phyloP scores from a whole-genome alignment of 2,797 vertebrate species.

The Eremophila alpestris region DNA sequence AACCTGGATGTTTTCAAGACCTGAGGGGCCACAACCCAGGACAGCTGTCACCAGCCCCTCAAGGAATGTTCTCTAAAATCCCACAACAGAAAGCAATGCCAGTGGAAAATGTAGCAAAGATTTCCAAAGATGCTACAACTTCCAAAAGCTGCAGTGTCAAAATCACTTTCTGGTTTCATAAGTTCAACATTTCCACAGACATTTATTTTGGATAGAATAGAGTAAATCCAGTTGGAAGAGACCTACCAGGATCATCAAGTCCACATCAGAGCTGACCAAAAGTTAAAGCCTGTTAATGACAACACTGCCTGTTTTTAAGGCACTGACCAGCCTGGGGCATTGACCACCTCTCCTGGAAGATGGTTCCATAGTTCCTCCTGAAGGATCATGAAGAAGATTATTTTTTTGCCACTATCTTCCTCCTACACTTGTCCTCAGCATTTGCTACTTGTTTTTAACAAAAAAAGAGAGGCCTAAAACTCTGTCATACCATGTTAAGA shows the following conservation, averaged over 20 bases:
- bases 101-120: neutral
- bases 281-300: neutral
- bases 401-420: neutral
- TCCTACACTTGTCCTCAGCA: neutral
- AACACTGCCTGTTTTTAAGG: neutral
- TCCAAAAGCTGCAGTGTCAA: neutral
- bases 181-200: neutral
- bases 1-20: neutral
- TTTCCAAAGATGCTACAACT: neutral
- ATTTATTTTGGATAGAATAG: neutral
- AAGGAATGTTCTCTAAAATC: neutral
- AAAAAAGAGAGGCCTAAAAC: neutral
- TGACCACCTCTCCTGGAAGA: neutral
- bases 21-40: neutral
- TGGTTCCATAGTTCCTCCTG: neutral
- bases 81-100: neutral
- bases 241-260: neutral
- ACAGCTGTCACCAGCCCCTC: neutral
- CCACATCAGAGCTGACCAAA: neutral
- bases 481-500: neutral
- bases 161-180: neutral
- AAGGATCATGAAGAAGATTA: neutral
- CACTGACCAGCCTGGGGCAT: neutral
- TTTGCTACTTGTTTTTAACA: constrained; percentile 5
- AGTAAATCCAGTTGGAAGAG: neutral